Evolutionary conservation across 2,888 invertebrate species (phyloP).

Genomic region (Melinaea marsaeus): DNA sequence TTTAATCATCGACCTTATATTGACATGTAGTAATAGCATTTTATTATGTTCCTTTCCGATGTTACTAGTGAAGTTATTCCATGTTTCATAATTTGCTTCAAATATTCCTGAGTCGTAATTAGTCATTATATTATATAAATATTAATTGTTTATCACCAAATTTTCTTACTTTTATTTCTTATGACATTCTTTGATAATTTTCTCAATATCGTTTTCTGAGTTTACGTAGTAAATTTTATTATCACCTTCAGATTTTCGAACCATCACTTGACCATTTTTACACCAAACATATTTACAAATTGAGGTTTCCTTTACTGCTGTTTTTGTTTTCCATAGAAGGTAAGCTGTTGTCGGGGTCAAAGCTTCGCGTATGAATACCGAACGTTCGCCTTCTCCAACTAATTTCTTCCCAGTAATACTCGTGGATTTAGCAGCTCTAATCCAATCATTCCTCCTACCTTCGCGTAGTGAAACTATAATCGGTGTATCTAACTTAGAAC

Average conservation of each 20-base stretch:
- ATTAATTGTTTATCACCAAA: too few species aligned
- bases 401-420: too few species aligned
- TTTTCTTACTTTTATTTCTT: not conserved
- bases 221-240: slow-evolving; percentile 1
- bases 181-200: slow-evolving; percentile 9
- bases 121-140: not conserved
- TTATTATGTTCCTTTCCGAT: too few species aligned
- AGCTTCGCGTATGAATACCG: slow-evolving; percentile 18
- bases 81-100: too few species aligned
- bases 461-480: slow-evolving; percentile 10
- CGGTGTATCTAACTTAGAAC: not conserved
- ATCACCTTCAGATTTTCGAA: slow-evolving; percentile 17
- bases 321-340: slow-evolving; percentile 19
- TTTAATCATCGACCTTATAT: slow-evolving; percentile 17
- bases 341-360: slow-evolving; percentile 19
- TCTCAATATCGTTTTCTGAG: too few species aligned
- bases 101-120: not conserved
- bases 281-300: slow-evolving; percentile 22
- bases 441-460: slow-evolving; percentile 13
- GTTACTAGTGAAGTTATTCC: too few species aligned
- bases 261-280: slow-evolving; percentile 21
- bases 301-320: slow-evolving; percentile 19
- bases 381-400: slow-evolving; percentile 2
- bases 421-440: not conserved
- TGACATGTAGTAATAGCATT: slow-evolving; percentile 9